Evolutionary conservation across 2,797 vertebrate genomes (phyloP).

Genomic region (Loris lydekkerianus): DNA sequence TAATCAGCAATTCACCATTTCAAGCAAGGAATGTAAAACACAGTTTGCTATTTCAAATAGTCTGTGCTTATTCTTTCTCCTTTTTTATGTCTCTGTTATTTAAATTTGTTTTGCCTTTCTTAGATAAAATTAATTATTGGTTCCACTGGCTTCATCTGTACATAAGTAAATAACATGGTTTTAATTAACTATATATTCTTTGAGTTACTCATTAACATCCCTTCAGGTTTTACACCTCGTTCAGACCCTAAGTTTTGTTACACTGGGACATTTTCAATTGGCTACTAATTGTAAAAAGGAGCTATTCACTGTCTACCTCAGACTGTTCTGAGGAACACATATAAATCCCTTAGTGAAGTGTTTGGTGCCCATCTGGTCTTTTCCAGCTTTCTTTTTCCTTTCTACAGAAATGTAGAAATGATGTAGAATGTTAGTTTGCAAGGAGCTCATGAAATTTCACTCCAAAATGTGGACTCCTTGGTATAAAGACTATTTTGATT

Average conservation of each 20-base stretch:
- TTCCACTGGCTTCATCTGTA: background rate
- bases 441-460: background rate
- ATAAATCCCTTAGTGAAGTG: background rate
- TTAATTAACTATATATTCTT: background rate
- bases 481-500: background rate
- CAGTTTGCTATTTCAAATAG: background rate
- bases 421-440: background rate
- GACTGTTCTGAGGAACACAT: background rate
- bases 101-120: background rate
- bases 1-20: background rate
- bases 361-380: background rate
- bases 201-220: background rate
- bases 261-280: background rate
- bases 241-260: background rate
- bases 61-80: background rate
- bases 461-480: background rate
- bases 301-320: background rate
- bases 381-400: background rate
- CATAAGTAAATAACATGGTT: background rate
- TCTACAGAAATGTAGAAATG: slow-evolving; percentile 11
- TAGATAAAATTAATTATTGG: background rate
- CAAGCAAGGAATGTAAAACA: background rate
- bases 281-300: background rate
- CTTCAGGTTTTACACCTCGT: background rate
- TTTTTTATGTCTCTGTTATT: background rate